phyloP scores from a whole-genome alignment of 2,888 invertebrate genomes.

The Hipparchia semele region DNA sequence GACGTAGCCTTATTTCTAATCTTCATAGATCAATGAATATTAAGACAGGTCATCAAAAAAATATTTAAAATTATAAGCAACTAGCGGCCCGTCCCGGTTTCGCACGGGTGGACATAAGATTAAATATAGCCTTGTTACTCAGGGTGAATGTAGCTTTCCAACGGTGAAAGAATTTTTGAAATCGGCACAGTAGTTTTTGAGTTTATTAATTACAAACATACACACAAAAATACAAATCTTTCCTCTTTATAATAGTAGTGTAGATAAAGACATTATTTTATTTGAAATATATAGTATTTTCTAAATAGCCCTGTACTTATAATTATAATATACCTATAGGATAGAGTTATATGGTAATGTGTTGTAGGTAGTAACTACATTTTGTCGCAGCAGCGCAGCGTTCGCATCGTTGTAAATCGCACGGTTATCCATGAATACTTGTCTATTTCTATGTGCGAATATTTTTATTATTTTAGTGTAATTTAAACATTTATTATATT shows the following conservation, averaged over 20 bases:
- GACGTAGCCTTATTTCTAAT: background rate
- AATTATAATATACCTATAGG: background rate
- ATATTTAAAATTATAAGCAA: no score
- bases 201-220: no score
- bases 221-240: no score
- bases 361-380: constrained; percentile 13
- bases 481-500: constrained; percentile 12
- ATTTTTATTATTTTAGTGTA: constrained; percentile 4
- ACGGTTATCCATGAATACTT: background rate
- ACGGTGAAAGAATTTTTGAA: no score
- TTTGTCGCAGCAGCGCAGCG: background rate
- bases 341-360: background rate
- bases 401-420: constrained; percentile 4
- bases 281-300: background rate
- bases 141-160: no score
- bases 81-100: no score
- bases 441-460: background rate
- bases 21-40: background rate
- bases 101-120: no score
- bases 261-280: no score
- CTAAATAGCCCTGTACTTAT: background rate
- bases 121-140: no score
- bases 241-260: no score
- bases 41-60: background rate
- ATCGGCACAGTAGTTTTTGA: no score